Conservation (phyloP, 2,797 vertebrate species). For the Takifugu rubripes region DNA sequence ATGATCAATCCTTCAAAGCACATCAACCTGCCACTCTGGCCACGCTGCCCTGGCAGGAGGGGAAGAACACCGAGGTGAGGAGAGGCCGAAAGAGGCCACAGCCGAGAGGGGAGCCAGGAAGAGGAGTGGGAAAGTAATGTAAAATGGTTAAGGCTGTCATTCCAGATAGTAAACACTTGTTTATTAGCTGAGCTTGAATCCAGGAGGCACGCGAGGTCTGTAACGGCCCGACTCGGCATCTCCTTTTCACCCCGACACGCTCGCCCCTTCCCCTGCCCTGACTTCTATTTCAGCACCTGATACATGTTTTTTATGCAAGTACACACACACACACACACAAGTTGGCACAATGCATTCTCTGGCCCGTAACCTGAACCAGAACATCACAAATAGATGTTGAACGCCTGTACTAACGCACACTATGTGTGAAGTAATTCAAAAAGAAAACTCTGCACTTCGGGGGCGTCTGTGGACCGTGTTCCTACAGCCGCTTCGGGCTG, state of each 20-base stretch:
- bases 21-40: constrained; percentile 19
- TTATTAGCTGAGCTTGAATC: constrained; percentile 64
- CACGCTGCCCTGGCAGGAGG: not conserved
- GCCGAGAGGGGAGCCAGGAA: constrained; percentile 2
- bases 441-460: not conserved
- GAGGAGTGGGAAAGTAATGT: constrained; percentile 7
- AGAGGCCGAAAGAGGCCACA: constrained; percentile 1
- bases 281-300: constrained; percentile 9
- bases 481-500: no score
- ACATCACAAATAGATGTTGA: not conserved
- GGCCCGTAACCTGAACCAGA: not conserved
- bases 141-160: constrained; percentile 48
- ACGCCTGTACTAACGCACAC: no score
- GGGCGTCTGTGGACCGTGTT: no score
- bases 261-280: constrained; percentile 1
- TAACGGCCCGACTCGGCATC: constrained; percentile 11
- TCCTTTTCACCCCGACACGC: constrained; percentile 22
- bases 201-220: constrained; percentile 29
- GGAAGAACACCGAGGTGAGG: no score
- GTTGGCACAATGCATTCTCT: not conserved
- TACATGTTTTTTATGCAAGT: constrained; percentile 9
- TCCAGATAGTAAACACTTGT: constrained; percentile 76
- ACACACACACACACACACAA: not conserved
- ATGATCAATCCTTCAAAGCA: constrained; percentile 20
- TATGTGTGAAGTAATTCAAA: no score